Evolutionary conservation across 2,113 vertebrate genomes (phyloP).

Genomic region (Pelmatolapia mariae): DNA sequence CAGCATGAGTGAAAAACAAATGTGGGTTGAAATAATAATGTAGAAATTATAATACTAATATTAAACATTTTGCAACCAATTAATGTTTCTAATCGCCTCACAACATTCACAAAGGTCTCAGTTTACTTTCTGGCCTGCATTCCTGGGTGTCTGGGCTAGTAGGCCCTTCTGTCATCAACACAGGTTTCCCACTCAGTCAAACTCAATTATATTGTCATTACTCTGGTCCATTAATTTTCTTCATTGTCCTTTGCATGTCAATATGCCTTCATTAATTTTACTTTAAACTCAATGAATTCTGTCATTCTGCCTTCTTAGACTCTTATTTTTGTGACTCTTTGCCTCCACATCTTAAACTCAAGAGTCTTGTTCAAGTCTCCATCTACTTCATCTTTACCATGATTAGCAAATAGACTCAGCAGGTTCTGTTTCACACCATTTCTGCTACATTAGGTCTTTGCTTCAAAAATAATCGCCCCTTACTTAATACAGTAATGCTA

Average conservation of each 20-base stretch:
- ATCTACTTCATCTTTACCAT: not conserved
- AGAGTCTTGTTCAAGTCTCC: not conserved
- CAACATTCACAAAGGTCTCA: rapidly evolving
- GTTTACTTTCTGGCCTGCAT: not conserved
- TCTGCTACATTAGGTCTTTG: not conserved
- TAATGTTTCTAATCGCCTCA: rapidly evolving
- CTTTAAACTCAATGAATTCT: not conserved
- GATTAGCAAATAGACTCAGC: too few species aligned
- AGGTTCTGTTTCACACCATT: not conserved
- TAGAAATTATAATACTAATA: rapidly evolving
- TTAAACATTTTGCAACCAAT: rapidly evolving
- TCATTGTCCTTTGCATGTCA: not conserved
- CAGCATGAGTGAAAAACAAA: rapidly evolving
- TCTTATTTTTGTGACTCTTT: not conserved
- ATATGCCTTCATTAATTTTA: rapidly evolving
- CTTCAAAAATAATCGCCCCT: not conserved
- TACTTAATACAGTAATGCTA: rapidly evolving
- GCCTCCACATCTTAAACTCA: rapidly evolving
- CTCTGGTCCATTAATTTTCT: not conserved
- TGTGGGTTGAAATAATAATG: rapidly evolving
- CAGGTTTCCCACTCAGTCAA: rapidly evolving
- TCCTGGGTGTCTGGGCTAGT: rapidly evolving
- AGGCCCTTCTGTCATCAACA: rapidly evolving
- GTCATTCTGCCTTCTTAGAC: not conserved
- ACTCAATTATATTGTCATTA: rapidly evolving